Percentiles rank a stretch among this genome's conserved stretches.
Conservation (phyloP, 2,113 vertebrate genomes). For the Leptosomus discolor region DNA sequence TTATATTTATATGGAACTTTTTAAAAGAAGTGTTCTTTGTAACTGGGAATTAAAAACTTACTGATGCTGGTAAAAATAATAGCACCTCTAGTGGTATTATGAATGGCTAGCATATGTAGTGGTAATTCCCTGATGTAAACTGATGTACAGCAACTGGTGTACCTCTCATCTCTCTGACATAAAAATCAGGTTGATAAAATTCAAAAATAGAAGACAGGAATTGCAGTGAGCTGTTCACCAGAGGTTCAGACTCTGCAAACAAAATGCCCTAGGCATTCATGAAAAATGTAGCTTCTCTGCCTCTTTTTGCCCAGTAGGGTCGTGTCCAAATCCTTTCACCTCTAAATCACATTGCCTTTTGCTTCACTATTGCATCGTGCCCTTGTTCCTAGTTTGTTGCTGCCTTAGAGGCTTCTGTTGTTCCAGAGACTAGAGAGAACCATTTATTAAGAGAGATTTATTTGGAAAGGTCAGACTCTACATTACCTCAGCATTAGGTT, state of each 20-base stretch:
- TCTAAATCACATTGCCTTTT: constrained; percentile 30
- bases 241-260: neutral
- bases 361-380: constrained; percentile 8
- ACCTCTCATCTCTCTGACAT: neutral
- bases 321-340: constrained; percentile 21
- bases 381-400: neutral
- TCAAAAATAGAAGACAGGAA: neutral
- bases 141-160: neutral
- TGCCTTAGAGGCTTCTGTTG: constrained; percentile 32
- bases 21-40: neutral
- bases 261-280: neutral
- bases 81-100: neutral
- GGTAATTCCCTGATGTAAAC: neutral
- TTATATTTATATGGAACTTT: neutral
- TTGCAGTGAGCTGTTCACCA: neutral
- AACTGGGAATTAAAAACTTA: constrained; percentile 6
- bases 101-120: neutral
- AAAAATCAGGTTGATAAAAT: constrained; percentile 4
- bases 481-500: constrained; percentile 57
- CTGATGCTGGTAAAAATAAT: constrained; percentile 1
- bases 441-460: constrained; percentile 52
- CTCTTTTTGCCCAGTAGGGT: neutral
- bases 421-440: neutral
- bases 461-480: constrained; percentile 51
- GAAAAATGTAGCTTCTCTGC: constrained; percentile 24